Evolutionary conservation across 1,140 invertebrate species (phyloP), one percentile per base, ranked within the genome.

Genomic region (Protaetia brevitarsis): DNA sequence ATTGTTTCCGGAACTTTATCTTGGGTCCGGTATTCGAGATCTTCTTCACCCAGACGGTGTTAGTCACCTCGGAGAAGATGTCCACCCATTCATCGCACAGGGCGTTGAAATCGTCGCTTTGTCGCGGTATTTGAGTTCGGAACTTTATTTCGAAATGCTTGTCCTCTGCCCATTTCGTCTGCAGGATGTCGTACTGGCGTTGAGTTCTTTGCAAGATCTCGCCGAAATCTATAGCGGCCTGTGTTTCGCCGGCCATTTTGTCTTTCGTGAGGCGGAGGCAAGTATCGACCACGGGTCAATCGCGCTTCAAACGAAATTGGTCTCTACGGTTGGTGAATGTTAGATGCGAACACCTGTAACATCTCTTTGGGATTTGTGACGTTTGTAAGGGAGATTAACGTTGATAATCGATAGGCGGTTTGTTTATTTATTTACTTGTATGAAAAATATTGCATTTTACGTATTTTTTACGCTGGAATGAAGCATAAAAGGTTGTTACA

Each of bases 21-120:
- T 78, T 77, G 11, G 76, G 76, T 2, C 77, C 77, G 6, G 76
- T 77, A 66, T 78, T 78, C 36, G 77, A 78, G 64, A 76, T 74
- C 69, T 78, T 78, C 64, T 77, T 76, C 23, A 74, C 77, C 77
- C 77, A 78, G 67, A 77, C 68, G 45, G 77, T 78, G 34, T 74
- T 69, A 21, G 77, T 77, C 31, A 72, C 68, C 26, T 72, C 65
- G 27, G 77, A 77, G 70, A 78, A 78, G 51, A 75, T 30, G 64
- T 77, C 74, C 28, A 77, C 77, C 76, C 76, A 78, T 67, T 77
- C 68, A 68, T 78, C 77, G 58, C 77, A 78, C 11, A 77, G 62
- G 11, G 58, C 66, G 66, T 78, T 77, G 60, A 74, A 77, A 65
- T 78, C 76, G 7, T 77, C 71, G 65, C 69, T 72, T 36, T 77